phyloP scores from a whole-genome alignment of 2,797 vertebrate species.

The Ficedula albicollis region DNA sequence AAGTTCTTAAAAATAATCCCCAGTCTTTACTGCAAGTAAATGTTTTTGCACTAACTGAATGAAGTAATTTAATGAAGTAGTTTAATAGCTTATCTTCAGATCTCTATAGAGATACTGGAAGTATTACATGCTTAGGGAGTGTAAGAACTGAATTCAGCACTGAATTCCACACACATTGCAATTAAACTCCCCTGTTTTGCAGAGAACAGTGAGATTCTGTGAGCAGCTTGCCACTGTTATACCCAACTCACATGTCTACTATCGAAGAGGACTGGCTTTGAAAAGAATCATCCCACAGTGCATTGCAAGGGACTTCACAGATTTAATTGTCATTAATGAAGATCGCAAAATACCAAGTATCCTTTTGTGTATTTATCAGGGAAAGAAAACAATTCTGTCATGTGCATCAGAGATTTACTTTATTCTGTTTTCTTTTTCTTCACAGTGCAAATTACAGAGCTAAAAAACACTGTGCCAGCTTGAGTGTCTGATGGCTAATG shows the following conservation, averaged over 20 bases:
- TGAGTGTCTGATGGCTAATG: not conserved
- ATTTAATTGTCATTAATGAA: slow-evolving; percentile 94
- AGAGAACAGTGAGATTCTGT: slow-evolving; percentile 94
- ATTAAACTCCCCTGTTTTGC: slow-evolving; percentile 22
- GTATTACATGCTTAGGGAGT: not conserved
- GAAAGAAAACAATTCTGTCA: not conserved
- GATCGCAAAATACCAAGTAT: slow-evolving; percentile 96
- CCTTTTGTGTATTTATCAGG: slow-evolving; percentile 71
- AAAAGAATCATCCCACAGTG: slow-evolving; percentile 96
- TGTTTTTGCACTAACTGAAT: too few relatives aligned
- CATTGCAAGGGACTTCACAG: slow-evolving; percentile 89
- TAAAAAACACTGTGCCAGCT: not conserved
- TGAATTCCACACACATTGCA: not conserved
- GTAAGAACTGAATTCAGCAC: not conserved
- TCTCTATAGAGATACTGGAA: not conserved
- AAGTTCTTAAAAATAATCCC: not conserved
- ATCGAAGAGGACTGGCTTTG: slow-evolving; percentile 93
- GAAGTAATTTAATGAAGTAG: not conserved
- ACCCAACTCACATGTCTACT: slow-evolving; percentile 93
- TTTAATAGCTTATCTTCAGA: not conserved
- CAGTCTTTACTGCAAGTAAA: too few relatives aligned
- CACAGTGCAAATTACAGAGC: not conserved
- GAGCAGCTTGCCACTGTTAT: slow-evolving; percentile 89
- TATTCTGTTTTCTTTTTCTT: not conserved
- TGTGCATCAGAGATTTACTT: not conserved